Percentiles rank a stretch among this genome's conserved stretches.
phyloP scores from a whole-genome alignment of 1,140 invertebrate genomes.

The Luehdorfia chinensis region DNA sequence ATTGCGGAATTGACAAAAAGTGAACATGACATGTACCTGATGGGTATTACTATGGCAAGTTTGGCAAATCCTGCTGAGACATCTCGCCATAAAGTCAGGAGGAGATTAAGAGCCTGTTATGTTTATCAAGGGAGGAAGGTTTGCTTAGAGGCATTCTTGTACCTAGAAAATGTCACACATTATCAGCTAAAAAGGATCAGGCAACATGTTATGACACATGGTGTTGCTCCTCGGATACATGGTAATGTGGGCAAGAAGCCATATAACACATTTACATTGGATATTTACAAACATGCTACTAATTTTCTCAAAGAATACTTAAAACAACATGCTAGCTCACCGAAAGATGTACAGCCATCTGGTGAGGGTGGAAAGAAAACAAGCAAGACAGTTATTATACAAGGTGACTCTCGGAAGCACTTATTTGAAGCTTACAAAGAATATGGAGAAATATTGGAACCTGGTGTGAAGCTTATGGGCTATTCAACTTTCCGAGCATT shows the following conservation, averaged over 20 bases:
- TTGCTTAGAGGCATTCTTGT: slow-evolving; percentile 87
- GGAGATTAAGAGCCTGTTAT: slow-evolving; percentile 84
- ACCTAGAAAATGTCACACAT: slow-evolving; percentile 88
- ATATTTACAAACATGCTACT: slow-evolving; percentile 87
- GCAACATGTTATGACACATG: slow-evolving; percentile 87
- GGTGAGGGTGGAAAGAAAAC: slow-evolving; percentile 67
- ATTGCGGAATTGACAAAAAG: slow-evolving; percentile 87
- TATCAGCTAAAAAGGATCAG: slow-evolving; percentile 88
- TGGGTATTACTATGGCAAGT: slow-evolving; percentile 89
- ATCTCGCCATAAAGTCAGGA: slow-evolving; percentile 83
- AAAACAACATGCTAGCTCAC: slow-evolving; percentile 70
- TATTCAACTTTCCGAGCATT: slow-evolving; percentile 88
- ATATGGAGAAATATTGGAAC: slow-evolving; percentile 82
- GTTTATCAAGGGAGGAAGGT: slow-evolving; percentile 86
- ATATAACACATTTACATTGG: slow-evolving; percentile 88
- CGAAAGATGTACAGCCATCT: slow-evolving; percentile 78
- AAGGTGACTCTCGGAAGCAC: slow-evolving; percentile 84
- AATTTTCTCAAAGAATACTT: slow-evolving; percentile 86
- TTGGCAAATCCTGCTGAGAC: slow-evolving; percentile 86
- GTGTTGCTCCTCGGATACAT: slow-evolving; percentile 86
- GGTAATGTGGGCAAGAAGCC: slow-evolving; percentile 89
- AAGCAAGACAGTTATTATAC: slow-evolving; percentile 79
- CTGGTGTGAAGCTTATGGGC: slow-evolving; percentile 85
- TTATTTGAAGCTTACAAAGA: slow-evolving; percentile 85
- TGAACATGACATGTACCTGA: slow-evolving; percentile 86